Evolutionary conservation across 1,140 invertebrate genomes (phyloP).

Genomic region (Drosophila trapezifrons): DNA sequence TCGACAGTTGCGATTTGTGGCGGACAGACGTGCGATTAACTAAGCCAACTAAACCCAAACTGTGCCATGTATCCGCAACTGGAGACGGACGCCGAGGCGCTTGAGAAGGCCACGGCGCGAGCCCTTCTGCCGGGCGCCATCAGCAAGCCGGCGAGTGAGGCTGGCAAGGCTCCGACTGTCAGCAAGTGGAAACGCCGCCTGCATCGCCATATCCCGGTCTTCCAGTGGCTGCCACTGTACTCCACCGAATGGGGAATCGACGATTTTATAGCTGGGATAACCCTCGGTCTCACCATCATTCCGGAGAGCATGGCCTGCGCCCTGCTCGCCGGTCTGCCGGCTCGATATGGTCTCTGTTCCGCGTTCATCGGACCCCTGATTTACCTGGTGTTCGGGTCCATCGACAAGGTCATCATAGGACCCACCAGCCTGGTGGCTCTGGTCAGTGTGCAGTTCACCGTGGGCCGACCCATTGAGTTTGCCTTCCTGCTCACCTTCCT

Average conservation of each 20-base stretch:
- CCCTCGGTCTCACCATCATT: slow-evolving; percentile 92
- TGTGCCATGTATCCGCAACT: slow-evolving; percentile 63
- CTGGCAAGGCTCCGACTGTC: slow-evolving; percentile 12
- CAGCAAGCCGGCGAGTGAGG: slow-evolving; percentile 28
- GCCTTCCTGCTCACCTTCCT: slow-evolving; percentile 92
- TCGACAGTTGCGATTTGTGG: slow-evolving; percentile 52
- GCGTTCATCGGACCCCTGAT: slow-evolving; percentile 90
- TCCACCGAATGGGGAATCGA: slow-evolving; percentile 86
- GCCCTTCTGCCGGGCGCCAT: slow-evolving; percentile 31
- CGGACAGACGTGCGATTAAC: slow-evolving; percentile 32
- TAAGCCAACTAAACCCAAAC: not conserved
- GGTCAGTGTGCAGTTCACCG: slow-evolving; percentile 89
- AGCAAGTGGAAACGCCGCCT: slow-evolving; percentile 57
- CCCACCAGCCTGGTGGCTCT: slow-evolving; percentile 91
- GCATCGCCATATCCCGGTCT: slow-evolving; percentile 77
- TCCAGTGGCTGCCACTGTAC: slow-evolving; percentile 88
- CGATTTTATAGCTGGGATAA: slow-evolving; percentile 90
- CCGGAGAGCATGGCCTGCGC: slow-evolving; percentile 94
- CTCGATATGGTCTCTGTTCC: slow-evolving; percentile 86
- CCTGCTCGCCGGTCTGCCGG: slow-evolving; percentile 88
- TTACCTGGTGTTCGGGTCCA: slow-evolving; percentile 94
- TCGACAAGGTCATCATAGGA: slow-evolving; percentile 95
- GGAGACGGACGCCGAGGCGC: slow-evolving; percentile 56
- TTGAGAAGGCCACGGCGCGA: slow-evolving; percentile 52
- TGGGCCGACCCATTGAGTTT: slow-evolving; percentile 90